Evolutionary conservation across 2,113 vertebrate genomes (phyloP), one percentile per base, ranked within the genome.

Genomic region (Ochotona curzoniae): DNA sequence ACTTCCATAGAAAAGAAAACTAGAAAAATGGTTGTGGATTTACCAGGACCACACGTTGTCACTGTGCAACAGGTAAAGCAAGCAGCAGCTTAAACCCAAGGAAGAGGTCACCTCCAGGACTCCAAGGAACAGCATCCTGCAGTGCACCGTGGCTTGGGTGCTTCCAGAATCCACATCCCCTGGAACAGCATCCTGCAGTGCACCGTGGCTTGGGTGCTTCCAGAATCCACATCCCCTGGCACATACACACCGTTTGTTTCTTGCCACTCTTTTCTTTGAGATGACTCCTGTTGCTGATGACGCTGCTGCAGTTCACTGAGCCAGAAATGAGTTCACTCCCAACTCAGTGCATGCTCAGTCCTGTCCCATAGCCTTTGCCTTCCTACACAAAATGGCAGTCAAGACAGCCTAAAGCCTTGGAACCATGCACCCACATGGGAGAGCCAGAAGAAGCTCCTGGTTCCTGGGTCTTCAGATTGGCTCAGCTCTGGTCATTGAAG

Each of bases 101-200:
- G 10, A 23, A 54, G 1, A 28, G 79, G 30, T 28, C 4, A 30
- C 32, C n/a, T 64, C 5, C 30, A 32, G 35, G 44, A 21, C 32
- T 14, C n/a, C 79, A 57, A 5, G 15, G 47, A 1, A 0, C 7
- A 3, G 25, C 2, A 0, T 51, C n/a, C n/a, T n/a, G n/a, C n/a
- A n/a, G n/a, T n/a, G n/a, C n/a, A n/a, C n/a, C n/a, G n/a, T n/a
- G n/a, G n/a, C n/a, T n/a, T n/a, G n/a, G n/a, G n/a, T n/a, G n/a
- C n/a, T n/a, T n/a, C n/a, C n/a, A n/a, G n/a, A n/a, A n/a, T n/a
- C n/a, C n/a, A n/a, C n/a, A n/a, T n/a, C n/a, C n/a, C n/a, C n/a
- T n/a, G n/a, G n/a, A n/a, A n/a, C n/a, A n/a, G n/a, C n/a, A n/a
- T n/a, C 69, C 51, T 23, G 57, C 23, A 38, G 4, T 0, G 7